Conservation (phyloP, 2,797 vertebrate species). For the Zalophus californianus region DNA sequence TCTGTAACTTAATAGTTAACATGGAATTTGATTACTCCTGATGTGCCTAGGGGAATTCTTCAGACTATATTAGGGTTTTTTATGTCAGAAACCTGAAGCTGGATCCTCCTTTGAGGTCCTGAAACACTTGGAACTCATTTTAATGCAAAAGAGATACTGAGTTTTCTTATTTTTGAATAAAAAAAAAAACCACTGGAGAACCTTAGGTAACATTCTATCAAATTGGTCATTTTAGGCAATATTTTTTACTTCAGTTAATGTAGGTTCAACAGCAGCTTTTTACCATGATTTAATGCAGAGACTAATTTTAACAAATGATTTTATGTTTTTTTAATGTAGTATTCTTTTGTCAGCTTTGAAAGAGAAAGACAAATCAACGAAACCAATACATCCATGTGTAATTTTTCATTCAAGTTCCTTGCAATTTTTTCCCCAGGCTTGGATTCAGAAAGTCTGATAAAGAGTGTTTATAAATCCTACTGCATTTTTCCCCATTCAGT, state of each 20-base stretch:
- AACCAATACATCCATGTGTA: neutral
- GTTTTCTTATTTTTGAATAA: neutral
- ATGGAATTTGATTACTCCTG: conserved; percentile 55
- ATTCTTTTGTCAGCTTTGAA: neutral
- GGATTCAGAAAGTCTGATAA: neutral
- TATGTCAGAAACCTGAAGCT: conserved; percentile 63
- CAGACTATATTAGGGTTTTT: neutral
- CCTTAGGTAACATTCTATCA: neutral
- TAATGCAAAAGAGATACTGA: neutral
- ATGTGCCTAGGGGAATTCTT: conserved; percentile 34
- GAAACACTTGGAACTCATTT: conserved; percentile 6
- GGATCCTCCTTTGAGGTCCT: neutral
- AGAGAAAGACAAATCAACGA: neutral
- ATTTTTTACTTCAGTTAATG: neutral
- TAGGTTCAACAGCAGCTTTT: neutral
- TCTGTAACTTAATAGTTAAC: conserved; percentile 65
- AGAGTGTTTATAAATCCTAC: neutral
- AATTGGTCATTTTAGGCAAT: neutral
- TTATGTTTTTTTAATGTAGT: neutral
- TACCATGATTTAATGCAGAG: neutral
- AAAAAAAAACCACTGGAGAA: neutral
- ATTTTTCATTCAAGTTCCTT: neutral
- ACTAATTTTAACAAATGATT: neutral
- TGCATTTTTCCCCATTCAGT: neutral
- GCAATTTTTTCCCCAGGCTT: neutral